Base-by-base conservation (phyloP, 53 echinoderm and acorn worm genomes). In the Patiria pectinifera region DNA sequence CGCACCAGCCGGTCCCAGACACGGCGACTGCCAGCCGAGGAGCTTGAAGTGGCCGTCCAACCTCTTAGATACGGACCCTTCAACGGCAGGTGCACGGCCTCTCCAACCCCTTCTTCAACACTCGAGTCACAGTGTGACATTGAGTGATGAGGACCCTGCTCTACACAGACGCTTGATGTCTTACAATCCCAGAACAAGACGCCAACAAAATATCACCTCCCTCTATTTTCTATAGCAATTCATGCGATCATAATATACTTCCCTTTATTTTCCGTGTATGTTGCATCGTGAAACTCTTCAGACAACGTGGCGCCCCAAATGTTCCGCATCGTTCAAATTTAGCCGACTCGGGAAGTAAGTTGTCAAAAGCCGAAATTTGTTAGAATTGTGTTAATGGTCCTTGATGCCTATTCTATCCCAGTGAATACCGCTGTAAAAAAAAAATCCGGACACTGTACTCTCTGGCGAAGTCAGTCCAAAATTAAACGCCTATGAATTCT, bases 21-120 rank as follows among this genome's bases (percentile, higher is more conserved):
- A 43, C 58, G 76, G 43, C 60, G 87, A 87, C 77, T 35, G 61
- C 78, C 2, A 11, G 53, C 47, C 71, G 23, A 74, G 86, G 43
- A 21, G 53, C 23, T 78, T 77, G 60, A 60, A 87, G 87, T 87
- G 87, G 87, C 18, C n/a, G 53, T 87, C 87, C 60, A 59, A 25
- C 87, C 87, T 77, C 62, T 21, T 79, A 15, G 19, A 14, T 15
- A 82, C 7, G 82, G 53, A 22, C 59, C 10, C 59, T 82, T n/a
- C 53, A 59, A 11, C 15, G 82, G 82, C 59, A 59, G 59, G 59
- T 82, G 82, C 48, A 59, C 59, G 44, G 77, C 25, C 87, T 72
- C 87, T 77, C 44, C 62, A 87, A 66, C 44, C 19, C 59, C 74
- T 59, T 76, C 59, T 49, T 53, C 53, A 76, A 16, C 77, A 77